Evolutionary conservation across 2,888 invertebrate genomes (phyloP).

Genomic region (Synergus gifuensis): DNA sequence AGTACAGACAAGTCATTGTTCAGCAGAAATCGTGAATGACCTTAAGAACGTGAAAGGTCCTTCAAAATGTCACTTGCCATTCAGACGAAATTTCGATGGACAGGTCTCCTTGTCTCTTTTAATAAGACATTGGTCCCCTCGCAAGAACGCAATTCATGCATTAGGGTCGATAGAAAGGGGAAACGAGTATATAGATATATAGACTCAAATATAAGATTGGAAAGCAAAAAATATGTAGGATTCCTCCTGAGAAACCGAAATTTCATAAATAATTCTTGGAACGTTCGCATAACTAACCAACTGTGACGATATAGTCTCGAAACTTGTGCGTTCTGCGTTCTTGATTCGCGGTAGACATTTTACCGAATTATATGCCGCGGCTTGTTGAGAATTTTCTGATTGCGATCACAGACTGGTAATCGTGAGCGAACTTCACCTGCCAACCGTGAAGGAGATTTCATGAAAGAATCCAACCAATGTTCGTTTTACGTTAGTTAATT

Average conservation of each 20-base stretch:
- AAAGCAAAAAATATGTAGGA: slow-evolving; percentile 11
- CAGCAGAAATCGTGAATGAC: background rate
- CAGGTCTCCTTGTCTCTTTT: slow-evolving; percentile 13
- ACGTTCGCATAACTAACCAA: slow-evolving; percentile 41
- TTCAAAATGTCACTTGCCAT: slow-evolving; percentile 33
- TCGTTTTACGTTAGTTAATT: background rate
- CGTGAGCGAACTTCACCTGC: slow-evolving; percentile 25
- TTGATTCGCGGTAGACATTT: background rate
- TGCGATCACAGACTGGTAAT: background rate
- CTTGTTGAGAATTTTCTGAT: background rate
- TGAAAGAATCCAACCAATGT: slow-evolving; percentile 34
- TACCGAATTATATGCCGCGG: background rate
- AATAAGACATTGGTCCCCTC: background rate
- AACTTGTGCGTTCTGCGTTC: slow-evolving; percentile 7
- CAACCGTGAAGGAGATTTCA: slow-evolving; percentile 33
- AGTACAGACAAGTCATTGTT: slow-evolving; percentile 10
- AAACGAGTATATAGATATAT: background rate
- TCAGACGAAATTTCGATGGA: slow-evolving; percentile 22
- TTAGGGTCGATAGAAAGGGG: background rate
- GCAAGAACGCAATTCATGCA: background rate
- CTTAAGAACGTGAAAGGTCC: slow-evolving; percentile 27
- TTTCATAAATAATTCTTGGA: slow-evolving; percentile 54
- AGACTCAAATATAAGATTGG: background rate
- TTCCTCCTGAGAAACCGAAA: slow-evolving; percentile 50
- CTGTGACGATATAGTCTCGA: slow-evolving; percentile 44